A percentile compares a stretch with the other conserved stretches of the same genome.
These are phyloP conservation scores for Pachycephus smyrnensis DNA, from an alignment of 2,888 invertebrate genomes.

Conservation along the genomic window DNA sequence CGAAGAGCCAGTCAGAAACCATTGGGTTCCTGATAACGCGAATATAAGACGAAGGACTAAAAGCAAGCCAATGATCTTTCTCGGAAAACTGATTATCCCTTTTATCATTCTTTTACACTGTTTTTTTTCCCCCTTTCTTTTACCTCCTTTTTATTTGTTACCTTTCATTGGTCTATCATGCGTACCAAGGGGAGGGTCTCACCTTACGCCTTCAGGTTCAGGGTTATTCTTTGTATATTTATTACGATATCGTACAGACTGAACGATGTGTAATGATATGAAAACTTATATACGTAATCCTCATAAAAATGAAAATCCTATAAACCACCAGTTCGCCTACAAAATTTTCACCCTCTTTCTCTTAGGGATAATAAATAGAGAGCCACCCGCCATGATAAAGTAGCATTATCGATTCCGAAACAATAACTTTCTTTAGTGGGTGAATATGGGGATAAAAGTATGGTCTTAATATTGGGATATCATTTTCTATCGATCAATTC, in stretches of 20 bases:
- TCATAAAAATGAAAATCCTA: not conserved
- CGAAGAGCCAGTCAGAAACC: not conserved
- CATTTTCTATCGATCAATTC: not conserved
- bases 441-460: not conserved
- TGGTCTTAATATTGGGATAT: not conserved
- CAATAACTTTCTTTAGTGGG: not conserved
- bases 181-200: not conserved
- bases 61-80: not conserved
- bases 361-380: not conserved
- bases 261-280: not conserved
- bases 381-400: not conserved
- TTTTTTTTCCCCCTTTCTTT: too few species aligned
- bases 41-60: not conserved
- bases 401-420: not conserved
- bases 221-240: not conserved
- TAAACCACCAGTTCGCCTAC: not conserved
- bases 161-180: not conserved
- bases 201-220: not conserved
- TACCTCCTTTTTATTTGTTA: too few species aligned
- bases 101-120: not conserved
- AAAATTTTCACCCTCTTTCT: not conserved
- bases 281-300: not conserved
- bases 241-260: not conserved
- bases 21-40: not conserved
- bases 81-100: not conserved